A percentile compares a stretch with the other conserved stretches of the same genome.
Conservation (phyloP, 2,797 vertebrate species). For the Halcyon smyrnensis region DNA sequence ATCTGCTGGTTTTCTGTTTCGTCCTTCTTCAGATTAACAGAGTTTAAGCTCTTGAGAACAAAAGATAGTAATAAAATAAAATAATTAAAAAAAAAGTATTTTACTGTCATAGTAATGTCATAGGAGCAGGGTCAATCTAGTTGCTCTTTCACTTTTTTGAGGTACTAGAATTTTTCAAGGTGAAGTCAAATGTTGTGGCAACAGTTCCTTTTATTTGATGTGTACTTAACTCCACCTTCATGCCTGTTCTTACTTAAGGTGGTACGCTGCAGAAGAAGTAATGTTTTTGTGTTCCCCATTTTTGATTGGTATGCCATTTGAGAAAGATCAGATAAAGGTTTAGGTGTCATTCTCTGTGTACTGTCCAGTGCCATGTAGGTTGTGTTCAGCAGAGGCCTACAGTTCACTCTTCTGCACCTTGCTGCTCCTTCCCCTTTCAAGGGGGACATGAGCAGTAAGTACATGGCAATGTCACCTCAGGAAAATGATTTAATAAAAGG, state of each 20-base stretch:
- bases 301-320: not conserved
- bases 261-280: not conserved
- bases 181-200: not conserved
- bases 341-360: rapidly evolving
- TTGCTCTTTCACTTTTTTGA: not conserved
- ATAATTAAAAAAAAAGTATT: not conserved
- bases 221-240: not conserved
- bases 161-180: not conserved
- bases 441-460: not conserved
- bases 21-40: not conserved
- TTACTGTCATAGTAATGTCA: not conserved
- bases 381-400: not conserved
- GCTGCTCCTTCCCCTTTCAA: not conserved
- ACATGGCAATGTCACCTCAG: not conserved
- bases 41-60: not conserved
- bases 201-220: not conserved
- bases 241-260: not conserved
- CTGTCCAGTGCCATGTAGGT: too few species aligned
- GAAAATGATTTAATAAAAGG: not conserved
- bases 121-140: not conserved
- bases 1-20: not conserved
- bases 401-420: not conserved
- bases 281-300: not conserved
- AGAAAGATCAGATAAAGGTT: not conserved
- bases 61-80: not conserved